phyloP scores from a whole-genome alignment of 2,113 vertebrate species.

The Zosterops hypoxanthus region DNA sequence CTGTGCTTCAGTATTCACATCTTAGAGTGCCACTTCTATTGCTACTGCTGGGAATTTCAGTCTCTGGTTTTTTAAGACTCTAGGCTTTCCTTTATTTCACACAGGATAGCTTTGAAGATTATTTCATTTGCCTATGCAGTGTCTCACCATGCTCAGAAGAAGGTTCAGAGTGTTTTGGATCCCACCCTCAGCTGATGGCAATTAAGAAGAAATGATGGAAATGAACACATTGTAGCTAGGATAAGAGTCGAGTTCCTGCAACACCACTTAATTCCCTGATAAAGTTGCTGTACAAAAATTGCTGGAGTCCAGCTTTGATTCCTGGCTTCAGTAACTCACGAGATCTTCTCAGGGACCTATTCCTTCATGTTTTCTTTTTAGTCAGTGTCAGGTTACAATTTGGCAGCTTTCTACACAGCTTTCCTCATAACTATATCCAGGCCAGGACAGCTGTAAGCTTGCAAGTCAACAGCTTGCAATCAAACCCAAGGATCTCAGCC shows the following conservation, averaged over 20 bases:
- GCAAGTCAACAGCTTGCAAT: constrained; percentile 28
- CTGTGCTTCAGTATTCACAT: background rate
- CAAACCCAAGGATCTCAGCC: background rate
- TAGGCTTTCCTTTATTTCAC: background rate
- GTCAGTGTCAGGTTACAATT: background rate
- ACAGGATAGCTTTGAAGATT: background rate
- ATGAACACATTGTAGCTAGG: background rate
- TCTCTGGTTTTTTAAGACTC: background rate
- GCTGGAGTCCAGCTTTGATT: background rate
- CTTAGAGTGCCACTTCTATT: background rate
- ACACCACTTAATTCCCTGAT: background rate
- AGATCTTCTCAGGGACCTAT: background rate
- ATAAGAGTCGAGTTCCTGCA: background rate
- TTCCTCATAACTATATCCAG: background rate
- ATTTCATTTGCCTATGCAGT: background rate
- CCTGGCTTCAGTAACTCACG: background rate
- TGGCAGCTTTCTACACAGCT: background rate
- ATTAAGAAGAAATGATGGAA: background rate
- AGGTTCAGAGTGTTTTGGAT: background rate
- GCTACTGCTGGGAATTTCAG: background rate
- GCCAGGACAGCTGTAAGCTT: background rate
- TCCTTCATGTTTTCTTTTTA: background rate
- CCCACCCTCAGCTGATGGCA: background rate
- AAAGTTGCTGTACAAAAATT: background rate
- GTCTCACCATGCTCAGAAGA: background rate